Percentiles rank a stretch among this genome's conserved stretches.
These are phyloP conservation scores for Agrochola lota DNA, from an alignment of 2,888 invertebrate species.

Conservation along the genomic window DNA sequence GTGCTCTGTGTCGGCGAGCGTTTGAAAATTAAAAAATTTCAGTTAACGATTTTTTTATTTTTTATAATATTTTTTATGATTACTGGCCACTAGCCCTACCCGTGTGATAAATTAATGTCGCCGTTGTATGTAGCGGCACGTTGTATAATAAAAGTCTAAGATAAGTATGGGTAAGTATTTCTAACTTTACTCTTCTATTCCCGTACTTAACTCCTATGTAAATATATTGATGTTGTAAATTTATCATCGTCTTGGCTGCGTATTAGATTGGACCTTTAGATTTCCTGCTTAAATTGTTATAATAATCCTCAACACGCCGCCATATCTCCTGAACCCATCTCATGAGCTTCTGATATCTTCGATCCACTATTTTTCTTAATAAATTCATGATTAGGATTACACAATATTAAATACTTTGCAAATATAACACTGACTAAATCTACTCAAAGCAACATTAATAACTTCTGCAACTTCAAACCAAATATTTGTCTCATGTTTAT, in stretches of 20 bases:
- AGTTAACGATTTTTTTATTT: too few species aligned
- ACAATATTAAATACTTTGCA: neutral
- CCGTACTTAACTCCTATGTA: neutral
- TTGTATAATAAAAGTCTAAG: neutral
- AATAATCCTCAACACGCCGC: too few species aligned
- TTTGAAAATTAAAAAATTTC: too few species aligned
- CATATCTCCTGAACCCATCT: neutral
- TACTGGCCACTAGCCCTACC: too few species aligned
- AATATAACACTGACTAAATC: slow-evolving; percentile 20
- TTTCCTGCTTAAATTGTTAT: too few species aligned
- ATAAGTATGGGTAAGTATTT: neutral
- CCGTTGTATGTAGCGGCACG: too few species aligned
- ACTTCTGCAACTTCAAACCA: slow-evolving; percentile 2
- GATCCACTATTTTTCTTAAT: neutral
- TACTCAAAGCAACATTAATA: slow-evolving; percentile 28
- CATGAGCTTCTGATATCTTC: neutral
- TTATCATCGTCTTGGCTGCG: neutral
- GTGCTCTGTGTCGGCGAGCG: too few species aligned
- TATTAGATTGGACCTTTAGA: neutral
- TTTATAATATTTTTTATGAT: too few species aligned
- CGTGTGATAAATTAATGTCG: too few species aligned
- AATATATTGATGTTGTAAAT: neutral
- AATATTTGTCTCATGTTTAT: slow-evolving; percentile 40
- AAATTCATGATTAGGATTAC: slow-evolving; percentile 7
- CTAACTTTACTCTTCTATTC: neutral